phyloP scores from a whole-genome alignment of 1,140 invertebrate species.

The Drosophila baimaii region DNA sequence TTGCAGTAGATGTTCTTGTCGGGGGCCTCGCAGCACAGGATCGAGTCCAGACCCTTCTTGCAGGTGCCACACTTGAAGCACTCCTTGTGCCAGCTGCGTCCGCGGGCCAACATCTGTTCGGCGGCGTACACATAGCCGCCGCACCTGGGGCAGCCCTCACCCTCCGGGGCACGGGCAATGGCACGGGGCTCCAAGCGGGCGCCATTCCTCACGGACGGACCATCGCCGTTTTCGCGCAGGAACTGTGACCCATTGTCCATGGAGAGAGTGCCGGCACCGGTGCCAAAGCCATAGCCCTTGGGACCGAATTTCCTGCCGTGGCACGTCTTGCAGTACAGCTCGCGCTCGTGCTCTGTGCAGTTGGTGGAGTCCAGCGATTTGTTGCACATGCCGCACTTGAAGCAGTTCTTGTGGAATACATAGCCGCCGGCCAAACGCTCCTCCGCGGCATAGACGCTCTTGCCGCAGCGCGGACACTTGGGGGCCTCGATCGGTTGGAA shows the following conservation, averaged over 20 bases:
- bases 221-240: constrained; percentile 84
- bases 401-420: constrained; percentile 99
- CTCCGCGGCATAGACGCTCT: constrained; percentile 99
- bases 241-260: constrained; percentile 97
- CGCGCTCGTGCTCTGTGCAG: constrained; percentile 97
- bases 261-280: constrained; percentile 97
- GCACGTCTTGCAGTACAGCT: constrained; percentile 98
- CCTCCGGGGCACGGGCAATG: constrained; percentile 93
- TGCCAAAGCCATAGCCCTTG: constrained; percentile 99
- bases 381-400: constrained; percentile 98
- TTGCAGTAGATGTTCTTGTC: constrained; percentile 99
- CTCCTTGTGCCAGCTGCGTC: constrained; percentile 97
- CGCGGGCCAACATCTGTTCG: constrained; percentile 96
- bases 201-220: constrained; percentile 66
- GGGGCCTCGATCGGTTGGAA: constrained; percentile 96
- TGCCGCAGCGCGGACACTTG: constrained; percentile 99
- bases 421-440: constrained; percentile 98
- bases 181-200: constrained; percentile 87
- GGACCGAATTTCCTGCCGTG: constrained; percentile 98
- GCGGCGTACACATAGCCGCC: constrained; percentile 96
- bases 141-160: constrained; percentile 95
- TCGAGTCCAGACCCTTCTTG: constrained; percentile 97
- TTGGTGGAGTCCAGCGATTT: constrained; percentile 99
- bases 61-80: constrained; percentile 98
- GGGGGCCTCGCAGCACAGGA: constrained; percentile 96